Evolutionary conservation across 1,140 invertebrate species (phyloP).

Genomic region (Pogonus chalceus): DNA sequence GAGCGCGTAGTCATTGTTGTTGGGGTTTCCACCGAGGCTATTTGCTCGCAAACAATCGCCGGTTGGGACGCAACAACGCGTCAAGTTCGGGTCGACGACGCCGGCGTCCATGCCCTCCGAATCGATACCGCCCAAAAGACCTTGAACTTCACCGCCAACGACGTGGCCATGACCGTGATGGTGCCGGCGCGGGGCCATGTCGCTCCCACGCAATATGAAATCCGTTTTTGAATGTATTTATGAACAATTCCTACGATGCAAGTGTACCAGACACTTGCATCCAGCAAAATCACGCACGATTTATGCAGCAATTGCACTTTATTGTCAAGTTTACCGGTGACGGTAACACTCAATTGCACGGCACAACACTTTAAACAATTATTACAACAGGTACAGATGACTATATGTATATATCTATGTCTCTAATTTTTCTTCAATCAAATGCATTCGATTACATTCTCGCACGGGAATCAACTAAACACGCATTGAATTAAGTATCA

Average conservation of each 20-base stretch:
- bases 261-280: slow-evolving; percentile 15
- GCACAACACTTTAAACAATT: no score
- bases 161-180: slow-evolving; percentile 15
- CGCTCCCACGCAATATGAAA: not conserved
- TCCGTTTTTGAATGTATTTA: no score
- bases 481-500: no score
- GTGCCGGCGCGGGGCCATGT: slow-evolving; percentile 10
- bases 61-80: slow-evolving; percentile 70
- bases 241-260: slow-evolving; percentile 17
- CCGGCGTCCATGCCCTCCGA: slow-evolving; percentile 30
- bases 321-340: no score
- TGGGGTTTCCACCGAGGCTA: slow-evolving; percentile 26
- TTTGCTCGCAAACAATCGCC: slow-evolving; percentile 62
- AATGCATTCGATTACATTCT: no score
- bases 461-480: no score
- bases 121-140: slow-evolving; percentile 26
- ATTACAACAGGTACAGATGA: no score
- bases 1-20: slow-evolving; percentile 41
- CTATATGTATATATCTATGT: no score
- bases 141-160: slow-evolving; percentile 28
- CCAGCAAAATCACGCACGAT: no score
- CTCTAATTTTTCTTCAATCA: no score
- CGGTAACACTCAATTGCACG: no score
- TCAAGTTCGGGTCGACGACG: slow-evolving; percentile 39
- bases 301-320: no score